Evolutionary conservation across 2,113 vertebrate genomes (phyloP).

Genomic region (Vulpes vulpes): DNA sequence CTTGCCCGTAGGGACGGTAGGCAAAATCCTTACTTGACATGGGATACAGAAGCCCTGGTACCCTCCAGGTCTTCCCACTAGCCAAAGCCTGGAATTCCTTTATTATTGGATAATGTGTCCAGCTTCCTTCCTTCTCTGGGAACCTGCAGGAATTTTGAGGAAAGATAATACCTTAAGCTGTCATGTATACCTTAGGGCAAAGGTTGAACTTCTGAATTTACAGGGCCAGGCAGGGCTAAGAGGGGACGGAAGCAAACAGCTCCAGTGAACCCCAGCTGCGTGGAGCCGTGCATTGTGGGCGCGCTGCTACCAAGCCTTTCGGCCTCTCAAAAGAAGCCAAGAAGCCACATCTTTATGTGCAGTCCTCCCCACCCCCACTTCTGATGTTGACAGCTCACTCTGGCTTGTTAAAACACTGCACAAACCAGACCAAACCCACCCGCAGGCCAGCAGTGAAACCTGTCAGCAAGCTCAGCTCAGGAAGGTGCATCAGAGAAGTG

Average conservation of each 20-base stretch:
- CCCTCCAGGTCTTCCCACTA: not conserved
- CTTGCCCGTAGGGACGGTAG: not conserved
- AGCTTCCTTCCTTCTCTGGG: not conserved
- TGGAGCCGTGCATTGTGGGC: not conserved
- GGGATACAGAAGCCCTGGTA: not conserved
- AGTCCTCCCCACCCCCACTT: not conserved
- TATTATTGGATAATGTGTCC: not conserved
- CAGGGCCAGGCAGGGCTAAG: not conserved
- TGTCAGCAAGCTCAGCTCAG: not conserved
- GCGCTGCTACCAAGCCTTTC: not conserved
- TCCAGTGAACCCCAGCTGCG: not conserved
- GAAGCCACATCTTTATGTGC: not conserved
- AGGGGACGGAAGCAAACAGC: not conserved
- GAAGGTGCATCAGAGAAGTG: rapidly evolving
- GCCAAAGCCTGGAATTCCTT: not conserved
- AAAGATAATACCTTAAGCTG: not conserved
- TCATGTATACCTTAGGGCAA: not conserved
- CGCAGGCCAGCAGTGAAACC: not conserved
- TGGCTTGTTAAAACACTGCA: not conserved
- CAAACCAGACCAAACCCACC: not conserved
- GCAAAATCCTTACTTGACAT: not conserved
- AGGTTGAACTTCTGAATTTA: not conserved
- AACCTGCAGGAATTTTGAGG: not conserved
- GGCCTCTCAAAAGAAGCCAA: not conserved
- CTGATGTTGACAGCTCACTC: not conserved